Evolutionary conservation across 2,888 invertebrate genomes (phyloP).

Genomic region (Polyommatus iphigenia): DNA sequence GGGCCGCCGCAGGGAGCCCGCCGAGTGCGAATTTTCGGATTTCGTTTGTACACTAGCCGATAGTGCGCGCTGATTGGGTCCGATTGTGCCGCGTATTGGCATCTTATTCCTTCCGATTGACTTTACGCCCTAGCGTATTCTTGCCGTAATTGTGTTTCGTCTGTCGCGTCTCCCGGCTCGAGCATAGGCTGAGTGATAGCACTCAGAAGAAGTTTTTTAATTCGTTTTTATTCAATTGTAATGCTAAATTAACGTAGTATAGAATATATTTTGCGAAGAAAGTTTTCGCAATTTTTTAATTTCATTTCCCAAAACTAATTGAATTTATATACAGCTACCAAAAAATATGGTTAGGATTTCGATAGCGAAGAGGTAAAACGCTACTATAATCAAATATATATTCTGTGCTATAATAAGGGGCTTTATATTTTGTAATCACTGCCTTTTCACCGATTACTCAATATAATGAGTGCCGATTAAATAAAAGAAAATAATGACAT

Average conservation of each 20-base stretch:
- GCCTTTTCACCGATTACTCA: neutral
- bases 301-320: neutral
- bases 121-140: slow-evolving; percentile 37
- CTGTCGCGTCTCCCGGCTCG: slow-evolving; percentile 24
- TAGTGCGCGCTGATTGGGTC: slow-evolving; percentile 72
- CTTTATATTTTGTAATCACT: neutral
- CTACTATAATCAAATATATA: neutral
- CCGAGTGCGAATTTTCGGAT: slow-evolving; percentile 77
- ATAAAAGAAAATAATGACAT: neutral
- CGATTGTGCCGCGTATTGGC: slow-evolving; percentile 71
- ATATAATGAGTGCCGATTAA: neutral
- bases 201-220: neutral
- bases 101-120: slow-evolving; percentile 53
- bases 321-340: neutral
- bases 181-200: too few species aligned
- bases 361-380: neutral
- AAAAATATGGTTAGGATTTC: neutral
- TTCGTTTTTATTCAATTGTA: neutral
- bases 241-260: neutral
- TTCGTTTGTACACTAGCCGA: slow-evolving; percentile 35
- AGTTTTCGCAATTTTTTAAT: neutral
- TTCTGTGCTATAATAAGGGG: too few species aligned
- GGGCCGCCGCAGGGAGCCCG: slow-evolving; percentile 64
- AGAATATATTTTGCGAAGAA: neutral
- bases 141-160: slow-evolving; percentile 33